phyloP scores from a whole-genome alignment of 2,888 invertebrate genomes.

The Athripsodes cinereus region DNA sequence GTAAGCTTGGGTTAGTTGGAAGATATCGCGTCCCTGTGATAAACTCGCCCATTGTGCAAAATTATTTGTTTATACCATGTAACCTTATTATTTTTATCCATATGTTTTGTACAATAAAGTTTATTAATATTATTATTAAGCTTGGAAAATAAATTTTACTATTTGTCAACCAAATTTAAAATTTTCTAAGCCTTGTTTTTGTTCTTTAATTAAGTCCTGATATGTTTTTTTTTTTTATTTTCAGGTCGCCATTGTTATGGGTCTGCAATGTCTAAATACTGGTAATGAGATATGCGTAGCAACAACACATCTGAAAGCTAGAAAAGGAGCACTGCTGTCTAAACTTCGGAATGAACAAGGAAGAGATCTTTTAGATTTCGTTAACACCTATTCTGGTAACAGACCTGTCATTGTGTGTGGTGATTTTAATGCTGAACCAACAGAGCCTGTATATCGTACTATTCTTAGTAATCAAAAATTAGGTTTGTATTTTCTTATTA shows the following conservation, averaged over 20 bases:
- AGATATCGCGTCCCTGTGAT: no score
- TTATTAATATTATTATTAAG: no score
- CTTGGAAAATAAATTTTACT: no score
- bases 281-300: constrained; percentile 58
- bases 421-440: constrained; percentile 72
- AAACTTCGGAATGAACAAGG: constrained; percentile 66
- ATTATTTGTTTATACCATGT: no score
- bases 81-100: no score
- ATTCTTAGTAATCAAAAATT: constrained; percentile 43
- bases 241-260: constrained; percentile 55
- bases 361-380: constrained; percentile 57
- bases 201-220: no score
- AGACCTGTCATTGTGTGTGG: constrained; percentile 63
- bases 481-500: constrained; percentile 25
- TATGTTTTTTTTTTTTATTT: no score
- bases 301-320: constrained; percentile 70
- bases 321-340: constrained; percentile 59
- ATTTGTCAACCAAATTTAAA: no score
- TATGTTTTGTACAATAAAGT: no score
- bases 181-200: no score
- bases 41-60: no score
- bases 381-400: constrained; percentile 40
- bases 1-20: no score
- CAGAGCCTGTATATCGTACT: constrained; percentile 61
- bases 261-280: constrained; percentile 48